Evolutionary conservation across 2,888 invertebrate genomes (phyloP).

Genomic region (Lepas anatifera): DNA sequence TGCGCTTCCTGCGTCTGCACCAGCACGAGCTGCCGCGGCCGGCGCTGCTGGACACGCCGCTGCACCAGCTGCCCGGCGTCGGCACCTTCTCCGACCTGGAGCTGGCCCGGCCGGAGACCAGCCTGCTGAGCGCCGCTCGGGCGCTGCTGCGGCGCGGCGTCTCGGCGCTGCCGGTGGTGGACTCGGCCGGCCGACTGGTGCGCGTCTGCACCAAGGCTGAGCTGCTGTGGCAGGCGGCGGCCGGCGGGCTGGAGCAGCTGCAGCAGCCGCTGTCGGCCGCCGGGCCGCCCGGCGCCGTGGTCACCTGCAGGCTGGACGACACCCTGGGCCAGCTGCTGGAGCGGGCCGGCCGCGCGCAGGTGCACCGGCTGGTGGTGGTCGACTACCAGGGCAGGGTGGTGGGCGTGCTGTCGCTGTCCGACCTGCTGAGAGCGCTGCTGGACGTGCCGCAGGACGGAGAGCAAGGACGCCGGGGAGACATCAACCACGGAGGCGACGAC

Average conservation of each 20-base stretch:
- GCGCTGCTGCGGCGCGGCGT: neutral
- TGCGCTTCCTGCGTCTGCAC: conserved; percentile 6
- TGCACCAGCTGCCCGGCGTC: neutral
- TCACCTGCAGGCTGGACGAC: conserved; percentile 22
- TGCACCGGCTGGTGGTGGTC: neutral
- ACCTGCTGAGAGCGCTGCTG: neutral
- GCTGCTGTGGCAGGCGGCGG: neutral
- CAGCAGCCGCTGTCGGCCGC: neutral
- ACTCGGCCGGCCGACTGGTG: conserved; percentile 53
- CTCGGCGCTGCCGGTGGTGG: conserved; percentile 45
- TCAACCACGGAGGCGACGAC: no score
- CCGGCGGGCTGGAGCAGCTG: neutral
- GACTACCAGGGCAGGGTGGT: neutral
- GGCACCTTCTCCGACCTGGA: neutral
- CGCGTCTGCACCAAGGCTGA: conserved; percentile 3
- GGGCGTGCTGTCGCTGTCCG: conserved; percentile 1
- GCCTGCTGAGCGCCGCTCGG: neutral
- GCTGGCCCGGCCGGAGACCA: conserved; percentile 4
- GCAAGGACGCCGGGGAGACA: no score
- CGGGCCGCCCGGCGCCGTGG: conserved; percentile 12
- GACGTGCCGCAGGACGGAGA: neutral
- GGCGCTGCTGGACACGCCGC: neutral
- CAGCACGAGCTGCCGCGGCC: conserved; percentile 6
- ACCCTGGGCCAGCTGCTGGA: conserved; percentile 20
- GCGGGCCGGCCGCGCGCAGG: neutral